phyloP scores from a whole-genome alignment of 1,140 invertebrate species.

The Aradophagus sp. region DNA sequence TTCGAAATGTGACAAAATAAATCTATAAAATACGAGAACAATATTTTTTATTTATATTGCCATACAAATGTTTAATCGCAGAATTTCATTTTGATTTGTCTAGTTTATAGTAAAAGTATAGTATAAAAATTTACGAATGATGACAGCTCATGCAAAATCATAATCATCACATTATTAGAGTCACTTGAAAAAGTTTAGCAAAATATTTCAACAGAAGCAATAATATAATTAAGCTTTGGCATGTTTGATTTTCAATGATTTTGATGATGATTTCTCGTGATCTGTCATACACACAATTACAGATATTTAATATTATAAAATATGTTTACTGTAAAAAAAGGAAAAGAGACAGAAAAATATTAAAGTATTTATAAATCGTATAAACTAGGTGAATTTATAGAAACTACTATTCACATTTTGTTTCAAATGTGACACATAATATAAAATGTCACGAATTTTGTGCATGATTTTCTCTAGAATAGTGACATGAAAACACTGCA shows the following conservation, averaged over 20 bases:
- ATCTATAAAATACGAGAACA: conserved; percentile 5
- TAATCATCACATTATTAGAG: background rate
- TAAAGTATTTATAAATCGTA: conserved; percentile 26
- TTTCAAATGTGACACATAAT: too few relatives aligned
- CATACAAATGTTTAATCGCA: conserved; percentile 28
- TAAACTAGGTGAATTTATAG: too few relatives aligned
- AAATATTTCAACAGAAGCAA: conserved; percentile 37
- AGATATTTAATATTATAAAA: conserved; percentile 20
- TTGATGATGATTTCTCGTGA: conserved; percentile 4
- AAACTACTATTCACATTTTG: too few relatives aligned
- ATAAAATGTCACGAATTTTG: too few relatives aligned
- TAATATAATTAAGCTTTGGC: conserved; percentile 26
- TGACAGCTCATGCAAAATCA: conserved; percentile 1
- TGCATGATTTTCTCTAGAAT: too few relatives aligned
- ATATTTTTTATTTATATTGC: conserved; percentile 32
- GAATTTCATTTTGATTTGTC: conserved; percentile 33
- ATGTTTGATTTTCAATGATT: conserved; percentile 27
- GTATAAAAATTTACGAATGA: conserved; percentile 16
- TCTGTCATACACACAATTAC: conserved; percentile 9
- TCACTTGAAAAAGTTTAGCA: conserved; percentile 21
- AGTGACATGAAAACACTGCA: too few relatives aligned
- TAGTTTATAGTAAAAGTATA: conserved; percentile 26
- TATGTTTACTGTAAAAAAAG: conserved; percentile 8
- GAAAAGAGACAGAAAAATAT: conserved; percentile 2
- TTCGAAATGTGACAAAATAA: too few relatives aligned